A percentile compares a stretch with the other conserved stretches of the same genome.
phyloP scores from a whole-genome alignment of 2,797 vertebrate genomes.

The Hydrolagus colliei region DNA sequence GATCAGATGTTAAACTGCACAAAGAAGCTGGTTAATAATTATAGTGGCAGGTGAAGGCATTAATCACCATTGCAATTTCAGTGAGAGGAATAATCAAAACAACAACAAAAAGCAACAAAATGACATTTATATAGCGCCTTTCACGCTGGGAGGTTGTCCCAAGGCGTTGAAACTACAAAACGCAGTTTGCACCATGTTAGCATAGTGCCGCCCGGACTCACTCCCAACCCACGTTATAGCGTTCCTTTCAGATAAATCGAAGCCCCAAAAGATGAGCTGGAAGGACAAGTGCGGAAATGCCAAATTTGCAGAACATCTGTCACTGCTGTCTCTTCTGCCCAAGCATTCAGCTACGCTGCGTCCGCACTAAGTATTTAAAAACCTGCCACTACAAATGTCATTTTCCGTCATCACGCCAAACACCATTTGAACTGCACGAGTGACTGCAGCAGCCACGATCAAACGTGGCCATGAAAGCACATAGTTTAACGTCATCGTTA shows the following conservation, averaged over 20 bases:
- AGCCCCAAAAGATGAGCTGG: constrained; percentile 20
- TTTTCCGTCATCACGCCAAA: constrained; percentile 28
- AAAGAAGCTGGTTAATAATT: background rate
- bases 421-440: constrained; percentile 29
- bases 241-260: constrained; percentile 17
- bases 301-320: constrained; percentile 30
- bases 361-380: constrained; percentile 27
- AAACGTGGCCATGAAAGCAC: constrained; percentile 22
- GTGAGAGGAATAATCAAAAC: constrained; percentile 12
- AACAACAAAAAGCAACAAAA: no score
- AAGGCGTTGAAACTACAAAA: no score
- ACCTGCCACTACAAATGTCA: constrained; percentile 23
- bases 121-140: no score
- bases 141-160: no score
- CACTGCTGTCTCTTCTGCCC: constrained; percentile 14
- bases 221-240: background rate
- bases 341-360: constrained; percentile 24
- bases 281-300: constrained; percentile 16
- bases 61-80: background rate
- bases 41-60: background rate
- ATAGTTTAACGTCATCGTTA: constrained; percentile 1
- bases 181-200: background rate
- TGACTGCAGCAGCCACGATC: constrained; percentile 20
- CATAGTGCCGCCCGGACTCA: background rate
- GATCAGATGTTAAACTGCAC: background rate